phyloP scores from a whole-genome alignment of 2,888 invertebrate genomes.

The Drosophila fungiperda region DNA sequence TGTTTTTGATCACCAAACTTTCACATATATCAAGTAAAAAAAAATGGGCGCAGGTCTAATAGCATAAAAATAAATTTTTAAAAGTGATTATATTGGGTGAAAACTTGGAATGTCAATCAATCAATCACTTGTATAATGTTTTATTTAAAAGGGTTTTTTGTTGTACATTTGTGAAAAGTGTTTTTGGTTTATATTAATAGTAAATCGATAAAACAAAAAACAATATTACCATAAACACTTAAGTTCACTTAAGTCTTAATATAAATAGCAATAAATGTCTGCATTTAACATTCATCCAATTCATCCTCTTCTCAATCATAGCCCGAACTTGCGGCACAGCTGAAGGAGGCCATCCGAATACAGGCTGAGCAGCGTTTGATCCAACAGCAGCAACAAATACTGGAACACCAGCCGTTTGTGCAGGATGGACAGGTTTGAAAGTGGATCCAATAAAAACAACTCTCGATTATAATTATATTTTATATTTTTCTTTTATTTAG shows the following conservation, averaged over 20 bases:
- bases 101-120: background rate
- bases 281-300: background rate
- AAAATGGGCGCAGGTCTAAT: background rate
- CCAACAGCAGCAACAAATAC: constrained; percentile 87
- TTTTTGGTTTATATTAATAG: background rate
- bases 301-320: constrained; percentile 21
- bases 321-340: constrained; percentile 85
- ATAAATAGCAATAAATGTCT: background rate
- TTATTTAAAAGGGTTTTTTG: background rate
- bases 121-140: background rate
- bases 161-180: no score
- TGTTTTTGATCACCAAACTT: background rate
- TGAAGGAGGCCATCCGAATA: constrained; percentile 87
- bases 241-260: background rate
- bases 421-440: constrained; percentile 83
- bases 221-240: background rate
- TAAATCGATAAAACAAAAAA: background rate
- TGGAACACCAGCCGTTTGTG: constrained; percentile 86
- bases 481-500: constrained; percentile 49
- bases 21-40: background rate
- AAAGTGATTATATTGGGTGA: background rate
- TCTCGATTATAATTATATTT: constrained; percentile 14
- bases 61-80: background rate
- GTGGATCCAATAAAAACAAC: background rate
- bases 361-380: constrained; percentile 87